Evolutionary conservation across 1,140 invertebrate genomes (phyloP), one percentile per base, ranked within the genome.

Genomic region (Tetraneura akinire): DNA sequence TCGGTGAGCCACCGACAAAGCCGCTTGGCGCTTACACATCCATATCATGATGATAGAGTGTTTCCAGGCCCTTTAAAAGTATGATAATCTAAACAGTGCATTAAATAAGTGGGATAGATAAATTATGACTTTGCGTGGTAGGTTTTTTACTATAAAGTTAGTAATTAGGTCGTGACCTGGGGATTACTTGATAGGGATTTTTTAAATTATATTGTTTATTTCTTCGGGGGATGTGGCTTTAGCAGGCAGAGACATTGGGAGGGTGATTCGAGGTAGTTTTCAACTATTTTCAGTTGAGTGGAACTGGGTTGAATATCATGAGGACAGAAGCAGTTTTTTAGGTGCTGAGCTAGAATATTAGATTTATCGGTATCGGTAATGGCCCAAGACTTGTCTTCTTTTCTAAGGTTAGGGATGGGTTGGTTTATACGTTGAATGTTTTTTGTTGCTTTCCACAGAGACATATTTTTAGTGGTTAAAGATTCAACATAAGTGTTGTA

Each of bases 371-470:
- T 42, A 37, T 55, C 26, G 21, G 53, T 57, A 57, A 55, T 55
- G 13, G 74, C 73, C 51, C 55, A 76, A 32, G 62, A 68, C n/a
- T 60, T 60, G 16, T 60, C 37, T 60, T 29, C 74, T 57, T 55
- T 55, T 60, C 53, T 13, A 3, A 78, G 16, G 14, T 29, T 53
- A 26, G 74, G 29, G 21, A 21, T 45, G 32, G 51, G 74, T 21
- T 45, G n/a, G 11, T 78, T 57, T 60, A 55, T 13, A 16, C 74
- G 51, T 42, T 45, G n/a, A 26, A 78, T 32, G 42, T 18, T 18
- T 78, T 78, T 78, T 18, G 53, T 78, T 45, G 32, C 32, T 62
- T 60, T 78, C 14, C 57, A 78, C 21, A 78, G 26, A 45, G 32
- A 78, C 21, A 60, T 21, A 62, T 60, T 68, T 68, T 68, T 42